Evolutionary conservation across 2,797 vertebrate genomes (phyloP), one percentile per base, ranked within the genome.

Genomic region (Heteromormyrus szaboi): DNA sequence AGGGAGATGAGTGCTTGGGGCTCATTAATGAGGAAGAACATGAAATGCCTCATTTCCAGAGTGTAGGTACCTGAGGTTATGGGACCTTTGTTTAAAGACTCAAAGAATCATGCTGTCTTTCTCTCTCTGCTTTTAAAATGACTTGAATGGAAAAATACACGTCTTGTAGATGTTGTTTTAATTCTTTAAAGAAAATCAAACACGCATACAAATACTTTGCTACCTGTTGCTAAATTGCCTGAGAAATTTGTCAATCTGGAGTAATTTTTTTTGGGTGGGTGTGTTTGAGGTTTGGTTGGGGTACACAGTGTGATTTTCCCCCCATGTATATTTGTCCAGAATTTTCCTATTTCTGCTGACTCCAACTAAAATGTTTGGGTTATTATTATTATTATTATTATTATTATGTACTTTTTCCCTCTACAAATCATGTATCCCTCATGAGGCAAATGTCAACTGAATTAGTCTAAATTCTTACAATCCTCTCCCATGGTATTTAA

Each of bases 121-220:
- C 90, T 92, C 90, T 92, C 91, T 96, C 96, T 97, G 96, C 95
- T 97, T 97, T 97, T 97, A 97, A 96, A 96, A 97, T 96, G 96
- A 96, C 95, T 96, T 97, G 93, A 89, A 91, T 91, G 91, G 96
- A 96, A 96, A 96, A 96, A 96, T 97, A 95, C 96, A 94, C 96
- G 96, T 97, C 96, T 96, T 97, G 96, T 97, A 97, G 96, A 97
- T 97, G 97, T 97, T 97, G 95, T 97, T 97, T 97, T 97, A 97
- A 97, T 96, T 95, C 94, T 96, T 96, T 96, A 95, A 96, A 96
- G 81, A 91, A 88, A 90, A 89, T 88, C 59, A 76, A 88, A 91
- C 89, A 90, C 33, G 89, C 90, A 86, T 87, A 56, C 11, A 87
- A 88, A 88, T 86, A 84, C 94, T 95, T 96, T 96, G 89, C 89